Percentiles rank a stretch among this genome's conserved stretches.
These are phyloP conservation scores for Dryobota labecula DNA, from an alignment of 2,888 invertebrate species.

Conservation along the genomic window DNA sequence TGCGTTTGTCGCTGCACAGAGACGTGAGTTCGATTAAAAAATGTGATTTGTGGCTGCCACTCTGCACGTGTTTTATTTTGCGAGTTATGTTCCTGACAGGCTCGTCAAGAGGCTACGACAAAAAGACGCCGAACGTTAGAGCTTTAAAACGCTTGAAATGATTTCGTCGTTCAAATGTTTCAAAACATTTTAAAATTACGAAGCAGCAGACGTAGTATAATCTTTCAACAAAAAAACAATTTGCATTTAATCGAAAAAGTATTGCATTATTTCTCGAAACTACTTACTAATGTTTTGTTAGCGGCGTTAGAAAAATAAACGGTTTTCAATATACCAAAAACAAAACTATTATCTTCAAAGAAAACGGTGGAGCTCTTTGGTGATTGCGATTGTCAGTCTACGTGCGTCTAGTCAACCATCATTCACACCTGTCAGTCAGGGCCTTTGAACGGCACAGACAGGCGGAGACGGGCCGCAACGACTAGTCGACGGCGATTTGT, in stretches of 20 bases:
- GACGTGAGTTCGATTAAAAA: slow-evolving; percentile 90
- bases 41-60: slow-evolving; percentile 89
- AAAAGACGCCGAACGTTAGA: slow-evolving; percentile 72
- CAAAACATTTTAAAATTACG: slow-evolving; percentile 66
- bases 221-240: slow-evolving; percentile 58
- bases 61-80: slow-evolving; percentile 88
- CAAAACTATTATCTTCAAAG: slow-evolving; percentile 83
- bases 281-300: slow-evolving; percentile 64
- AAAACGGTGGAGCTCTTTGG: slow-evolving; percentile 74
- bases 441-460: slow-evolving; percentile 76
- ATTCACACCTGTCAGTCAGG: slow-evolving; percentile 86
- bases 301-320: slow-evolving; percentile 70
- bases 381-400: slow-evolving; percentile 82
- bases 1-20: slow-evolving; percentile 71
- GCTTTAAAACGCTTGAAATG: slow-evolving; percentile 70
- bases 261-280: slow-evolving; percentile 63
- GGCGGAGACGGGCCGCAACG: slow-evolving; percentile 82
- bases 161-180: slow-evolving; percentile 69
- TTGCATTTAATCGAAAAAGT: slow-evolving; percentile 64
- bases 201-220: slow-evolving; percentile 57
- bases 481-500: slow-evolving; percentile 85
- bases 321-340: slow-evolving; percentile 72
- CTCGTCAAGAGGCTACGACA: slow-evolving; percentile 78
- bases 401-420: slow-evolving; percentile 78
- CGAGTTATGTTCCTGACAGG: slow-evolving; percentile 85